Conservation (phyloP, 37 sponge, comb jelly and placozoan species). For the Chondrilla cf. caribensis region DNA sequence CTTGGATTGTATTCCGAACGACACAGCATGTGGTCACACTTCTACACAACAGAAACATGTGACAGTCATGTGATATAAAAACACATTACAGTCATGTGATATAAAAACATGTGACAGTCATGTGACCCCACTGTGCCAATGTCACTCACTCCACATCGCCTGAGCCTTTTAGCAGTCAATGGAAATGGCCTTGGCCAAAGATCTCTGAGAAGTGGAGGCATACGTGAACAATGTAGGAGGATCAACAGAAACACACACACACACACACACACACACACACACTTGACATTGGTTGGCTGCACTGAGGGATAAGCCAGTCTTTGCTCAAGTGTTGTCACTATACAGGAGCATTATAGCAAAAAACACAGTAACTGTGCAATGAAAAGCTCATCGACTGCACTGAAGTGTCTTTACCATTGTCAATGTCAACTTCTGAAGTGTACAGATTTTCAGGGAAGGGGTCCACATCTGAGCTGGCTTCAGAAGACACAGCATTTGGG, state of each 20-base stretch:
- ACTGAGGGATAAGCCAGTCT: background rate
- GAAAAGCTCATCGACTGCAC: too few relatives aligned
- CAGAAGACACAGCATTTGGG: conserved; percentile 1
- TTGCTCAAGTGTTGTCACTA: conserved; percentile 2
- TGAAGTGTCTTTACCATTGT: background rate
- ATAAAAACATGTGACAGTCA: background rate
- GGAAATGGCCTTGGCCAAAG: conserved; percentile 52
- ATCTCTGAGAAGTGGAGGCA: conserved; percentile 19
- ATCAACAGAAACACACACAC: background rate
- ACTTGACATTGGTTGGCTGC: background rate
- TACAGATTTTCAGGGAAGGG: background rate
- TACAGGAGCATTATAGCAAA: background rate
- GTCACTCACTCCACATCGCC: conserved; percentile 58
- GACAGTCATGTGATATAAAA: background rate
- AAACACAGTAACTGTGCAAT: too few relatives aligned
- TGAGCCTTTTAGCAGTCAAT: conserved; percentile 62
- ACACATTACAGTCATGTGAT: background rate
- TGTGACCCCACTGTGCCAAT: too few relatives aligned
- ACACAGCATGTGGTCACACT: conserved; percentile 75
- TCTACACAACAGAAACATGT: conserved; percentile 4
- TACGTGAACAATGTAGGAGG: background rate
- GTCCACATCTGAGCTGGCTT: conserved; percentile 3
- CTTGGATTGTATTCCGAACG: conserved; percentile 64
- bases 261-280: conserved; percentile 19
- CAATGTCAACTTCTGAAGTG: background rate